Evolutionary conservation across 1,140 invertebrate species (phyloP).

Genomic region (Scaptomyza pallida): DNA sequence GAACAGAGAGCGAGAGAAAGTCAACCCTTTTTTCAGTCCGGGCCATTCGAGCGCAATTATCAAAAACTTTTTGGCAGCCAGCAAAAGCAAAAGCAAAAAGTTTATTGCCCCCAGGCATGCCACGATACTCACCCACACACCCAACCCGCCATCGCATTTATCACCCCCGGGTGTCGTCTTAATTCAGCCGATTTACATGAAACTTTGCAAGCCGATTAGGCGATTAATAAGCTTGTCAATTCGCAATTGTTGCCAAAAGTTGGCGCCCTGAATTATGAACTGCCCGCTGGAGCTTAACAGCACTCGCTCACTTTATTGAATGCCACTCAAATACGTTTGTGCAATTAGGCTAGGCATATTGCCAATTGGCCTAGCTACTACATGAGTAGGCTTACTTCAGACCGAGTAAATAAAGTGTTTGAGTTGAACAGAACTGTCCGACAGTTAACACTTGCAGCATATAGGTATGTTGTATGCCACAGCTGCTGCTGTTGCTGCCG

Average conservation of each 20-base stretch:
- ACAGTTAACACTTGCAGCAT: slow-evolving; percentile 61
- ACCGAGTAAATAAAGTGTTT: slow-evolving; percentile 10
- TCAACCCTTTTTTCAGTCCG: slow-evolving; percentile 69
- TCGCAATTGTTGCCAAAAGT: slow-evolving; percentile 75
- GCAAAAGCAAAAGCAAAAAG: slow-evolving; percentile 48
- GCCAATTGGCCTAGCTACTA: neutral
- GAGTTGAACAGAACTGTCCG: slow-evolving; percentile 23
- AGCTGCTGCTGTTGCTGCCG: slow-evolving; percentile 19
- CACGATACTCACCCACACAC: neutral
- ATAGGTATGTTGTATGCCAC: neutral
- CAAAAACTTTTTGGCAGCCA: slow-evolving; percentile 66
- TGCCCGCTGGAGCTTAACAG: slow-evolving; percentile 39
- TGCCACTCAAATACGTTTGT: slow-evolving; percentile 51
- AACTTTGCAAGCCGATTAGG: slow-evolving; percentile 79
- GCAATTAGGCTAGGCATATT: slow-evolving; percentile 55
- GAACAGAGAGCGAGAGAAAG: no score
- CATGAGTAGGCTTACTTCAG: slow-evolving; percentile 23
- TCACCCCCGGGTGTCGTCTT: slow-evolving; percentile 52
- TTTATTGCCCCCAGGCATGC: slow-evolving; percentile 32
- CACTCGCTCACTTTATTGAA: slow-evolving; percentile 49
- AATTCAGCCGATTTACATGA: slow-evolving; percentile 74
- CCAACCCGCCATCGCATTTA: slow-evolving; percentile 5
- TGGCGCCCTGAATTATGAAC: slow-evolving; percentile 72
- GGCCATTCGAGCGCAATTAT: slow-evolving; percentile 75
- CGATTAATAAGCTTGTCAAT: slow-evolving; percentile 83